phyloP scores from a whole-genome alignment of 2,888 invertebrate species.

The Tethea ocularis region DNA sequence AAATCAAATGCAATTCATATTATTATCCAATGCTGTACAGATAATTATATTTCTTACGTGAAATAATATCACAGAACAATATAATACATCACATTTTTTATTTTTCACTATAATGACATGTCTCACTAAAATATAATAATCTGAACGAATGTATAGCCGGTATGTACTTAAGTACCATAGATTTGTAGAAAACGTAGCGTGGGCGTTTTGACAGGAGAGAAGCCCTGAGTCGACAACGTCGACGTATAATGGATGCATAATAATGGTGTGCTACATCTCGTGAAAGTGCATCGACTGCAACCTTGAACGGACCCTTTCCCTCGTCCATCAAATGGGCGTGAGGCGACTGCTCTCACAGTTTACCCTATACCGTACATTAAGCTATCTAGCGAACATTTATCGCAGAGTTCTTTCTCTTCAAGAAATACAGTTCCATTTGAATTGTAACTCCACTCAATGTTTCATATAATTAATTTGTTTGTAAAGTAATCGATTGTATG shows the following conservation, averaged over 20 bases:
- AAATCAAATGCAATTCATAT: conserved; percentile 10
- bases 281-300: conserved; percentile 78
- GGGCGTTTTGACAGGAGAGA: conserved; percentile 65
- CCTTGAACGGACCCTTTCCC: conserved; percentile 80
- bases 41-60: no score
- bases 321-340: conserved; percentile 73
- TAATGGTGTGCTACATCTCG: conserved; percentile 71
- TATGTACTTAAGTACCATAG: no score
- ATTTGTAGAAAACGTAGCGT: conserved; percentile 50
- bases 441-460: background rate
- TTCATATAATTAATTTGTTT: background rate
- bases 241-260: conserved; percentile 75
- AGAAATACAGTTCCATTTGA: background rate
- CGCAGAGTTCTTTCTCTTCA: conserved; percentile 43
- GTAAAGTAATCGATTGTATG: no score
- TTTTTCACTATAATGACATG: no score
- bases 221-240: conserved; percentile 48
- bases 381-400: conserved; percentile 73
- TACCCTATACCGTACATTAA: conserved; percentile 71
- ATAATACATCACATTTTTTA: no score
- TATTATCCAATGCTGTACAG: background rate
- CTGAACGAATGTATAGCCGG: conserved; percentile 31
- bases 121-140: conserved; percentile 11
- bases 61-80: no score
- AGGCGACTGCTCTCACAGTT: conserved; percentile 62